These are phyloP conservation scores for Platerodrilus igneus DNA, from an alignment of 2,888 invertebrate species.

Conservation along the genomic window DNA sequence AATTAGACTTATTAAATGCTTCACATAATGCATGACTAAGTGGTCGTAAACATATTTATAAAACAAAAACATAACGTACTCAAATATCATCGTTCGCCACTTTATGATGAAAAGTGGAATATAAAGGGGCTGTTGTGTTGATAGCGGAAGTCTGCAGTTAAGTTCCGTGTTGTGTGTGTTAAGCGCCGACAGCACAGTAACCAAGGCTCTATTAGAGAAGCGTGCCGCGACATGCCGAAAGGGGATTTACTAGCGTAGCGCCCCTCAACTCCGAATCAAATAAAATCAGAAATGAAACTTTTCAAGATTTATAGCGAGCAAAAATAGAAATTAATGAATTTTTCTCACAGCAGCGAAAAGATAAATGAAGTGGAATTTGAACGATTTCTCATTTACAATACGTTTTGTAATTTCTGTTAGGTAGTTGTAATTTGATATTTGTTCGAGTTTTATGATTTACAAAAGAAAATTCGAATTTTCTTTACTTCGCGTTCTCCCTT, in stretches of 20 bases:
- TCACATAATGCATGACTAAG: no score
- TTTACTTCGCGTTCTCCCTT: constrained; percentile 3
- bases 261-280: constrained; percentile 28
- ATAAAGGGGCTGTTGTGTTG: background rate
- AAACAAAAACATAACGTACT: constrained; percentile 10
- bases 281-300: constrained; percentile 39
- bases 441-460: constrained; percentile 18
- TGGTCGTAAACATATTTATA: constrained; percentile 2
- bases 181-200: constrained; percentile 19
- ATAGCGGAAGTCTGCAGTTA: background rate
- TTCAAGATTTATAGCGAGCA: constrained; percentile 36
- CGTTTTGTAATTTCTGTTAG: constrained; percentile 10
- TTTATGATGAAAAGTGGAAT: constrained; percentile 1
- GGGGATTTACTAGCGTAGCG: constrained; percentile 38
- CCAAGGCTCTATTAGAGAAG: constrained; percentile 33
- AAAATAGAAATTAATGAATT: constrained; percentile 41
- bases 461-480: constrained; percentile 19
- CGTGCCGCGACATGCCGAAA: constrained; percentile 42
- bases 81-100: constrained; percentile 11
- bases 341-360: constrained; percentile 24
- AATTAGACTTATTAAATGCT: no score
- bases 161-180: constrained; percentile 10
- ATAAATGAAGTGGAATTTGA: constrained; percentile 24
- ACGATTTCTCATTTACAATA: constrained; percentile 24
- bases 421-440: constrained; percentile 16